Evolutionary conservation across 2,888 invertebrate species (phyloP), one percentile per base, ranked within the genome.

Genomic region (Beris morrisii): DNA sequence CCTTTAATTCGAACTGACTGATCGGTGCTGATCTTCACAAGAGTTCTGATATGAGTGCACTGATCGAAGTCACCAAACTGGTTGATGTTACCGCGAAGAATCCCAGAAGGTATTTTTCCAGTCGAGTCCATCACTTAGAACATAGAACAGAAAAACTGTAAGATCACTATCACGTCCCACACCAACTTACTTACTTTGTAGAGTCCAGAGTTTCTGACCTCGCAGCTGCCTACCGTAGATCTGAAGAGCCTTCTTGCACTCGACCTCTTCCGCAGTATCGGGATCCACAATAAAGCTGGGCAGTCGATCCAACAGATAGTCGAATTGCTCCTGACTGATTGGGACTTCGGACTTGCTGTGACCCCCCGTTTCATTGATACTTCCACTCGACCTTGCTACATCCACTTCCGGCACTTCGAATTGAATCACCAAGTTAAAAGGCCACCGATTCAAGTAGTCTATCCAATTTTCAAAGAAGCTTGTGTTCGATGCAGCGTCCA

Each of bases 31-130:
- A 87, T 82, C 70, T 87, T 84, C 0, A 88, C 85, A 28, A 84
- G 82, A 13, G 86, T 84, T 68, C 77, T 75, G 64, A 81, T 77
- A 55, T 80, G 84, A 69, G 87, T 80, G 73, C 89, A 89, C 78
- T 88, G 85, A 78, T 88, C 88, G 74, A 87, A 89, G 80, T 89
- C 88, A 12, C 89, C 89, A 15, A 88, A 79, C 76, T 89, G 89
- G 76, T 88, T 88, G 56, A 87, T 84, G 76, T 88, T 88, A 70
- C 89, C 89, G 73, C 87, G 86, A 52, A 89, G 81, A 64, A 89
- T 76, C 55, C 89, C 87, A 73, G 88, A 85, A 73, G 88, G 86
- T 63, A 89, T 83, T 77, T 89, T 89, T n/a, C 86, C 89, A 43
- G 87, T 86, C 38, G 89, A 84, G 77, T 89, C 89, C 74, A 89